Percentiles rank a stretch among this genome's conserved stretches.
phyloP scores from a whole-genome alignment of 2,888 invertebrate genomes.

The Steinernema carpocapsae region DNA sequence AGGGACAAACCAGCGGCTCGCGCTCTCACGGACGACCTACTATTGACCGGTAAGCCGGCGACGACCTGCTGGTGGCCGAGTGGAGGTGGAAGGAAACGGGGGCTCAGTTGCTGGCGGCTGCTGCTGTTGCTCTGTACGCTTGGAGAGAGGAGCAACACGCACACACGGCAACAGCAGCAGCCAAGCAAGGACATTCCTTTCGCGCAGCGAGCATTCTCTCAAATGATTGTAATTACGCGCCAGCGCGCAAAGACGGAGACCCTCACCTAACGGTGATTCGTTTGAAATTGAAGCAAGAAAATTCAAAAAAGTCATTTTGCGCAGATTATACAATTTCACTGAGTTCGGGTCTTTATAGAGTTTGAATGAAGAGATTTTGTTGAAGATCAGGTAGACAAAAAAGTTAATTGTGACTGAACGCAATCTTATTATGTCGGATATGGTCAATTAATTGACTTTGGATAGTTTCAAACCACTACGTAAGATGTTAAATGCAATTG shows the following conservation, averaged over 20 bases:
- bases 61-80: neutral
- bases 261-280: slow-evolving; percentile 27
- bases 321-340: no score
- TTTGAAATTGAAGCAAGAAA: neutral
- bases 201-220: slow-evolving; percentile 9
- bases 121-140: no score
- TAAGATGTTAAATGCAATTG: no score
- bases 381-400: no score
- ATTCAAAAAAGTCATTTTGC: slow-evolving; percentile 4
- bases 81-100: slow-evolving; percentile 30
- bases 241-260: no score
- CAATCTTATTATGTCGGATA: no score
- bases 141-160: slow-evolving; percentile 7
- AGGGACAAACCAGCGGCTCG: slow-evolving; percentile 18
- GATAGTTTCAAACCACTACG: no score
- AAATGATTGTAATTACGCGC: slow-evolving; percentile 34
- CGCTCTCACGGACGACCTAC: slow-evolving; percentile 16
- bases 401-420: no score
- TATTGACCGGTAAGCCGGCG: slow-evolving; percentile 31
- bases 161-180: neutral
- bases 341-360: no score
- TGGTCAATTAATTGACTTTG: no score
- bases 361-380: no score
- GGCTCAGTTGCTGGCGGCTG: neutral
- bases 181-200: slow-evolving; percentile 34